Evolutionary conservation across 2,113 vertebrate species (phyloP), one percentile per base, ranked within the genome.

Genomic region (Gracilinanus agilis): DNA sequence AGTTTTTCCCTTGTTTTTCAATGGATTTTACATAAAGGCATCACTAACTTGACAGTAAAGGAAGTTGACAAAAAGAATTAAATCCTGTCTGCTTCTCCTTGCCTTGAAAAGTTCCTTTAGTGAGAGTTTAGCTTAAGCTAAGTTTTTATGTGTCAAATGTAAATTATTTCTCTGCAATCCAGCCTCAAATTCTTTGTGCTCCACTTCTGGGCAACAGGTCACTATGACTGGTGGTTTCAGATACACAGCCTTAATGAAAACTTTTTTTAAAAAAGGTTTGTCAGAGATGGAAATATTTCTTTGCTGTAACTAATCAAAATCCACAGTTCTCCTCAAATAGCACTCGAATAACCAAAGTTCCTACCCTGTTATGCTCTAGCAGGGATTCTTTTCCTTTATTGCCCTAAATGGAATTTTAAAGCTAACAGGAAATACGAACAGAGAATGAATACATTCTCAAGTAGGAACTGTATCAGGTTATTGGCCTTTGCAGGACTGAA

Each of bases 401-500:
- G 40, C 54, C n/a, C 93, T 44, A 67, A 91, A 91, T 56, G 94
- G n/a, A 92, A 90, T 94, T 91, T 90, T 34, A 89, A 61, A 90
- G 44, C 95, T 95, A 55, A 90, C n/a, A 95, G 55, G 90, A 96
- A 94, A 93, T 94, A 93, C 90, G 91, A 93, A 95, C 54, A 93
- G 53, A 93, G 56, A 95, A 25, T 61, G 96, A 9, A 93, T 92
- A 34, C 92, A 91, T 89, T 92, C 21, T 91, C 23, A 93, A n/a
- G 53, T 34, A 75, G 44, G 23, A 7, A 90, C 95, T 34, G 34
- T 90, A 75, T 92, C 93, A 92, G 54, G 49, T 56, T 93, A 91
- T 93, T 88, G 54, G 49, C 90, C 90, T 95, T 97, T 91, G 55
- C 54, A 93, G 88, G 55, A 29, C 58, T 93, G 83, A 96, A 67